Evolutionary conservation across 2,888 invertebrate genomes (phyloP).

Genomic region (Atherix ibis): DNA sequence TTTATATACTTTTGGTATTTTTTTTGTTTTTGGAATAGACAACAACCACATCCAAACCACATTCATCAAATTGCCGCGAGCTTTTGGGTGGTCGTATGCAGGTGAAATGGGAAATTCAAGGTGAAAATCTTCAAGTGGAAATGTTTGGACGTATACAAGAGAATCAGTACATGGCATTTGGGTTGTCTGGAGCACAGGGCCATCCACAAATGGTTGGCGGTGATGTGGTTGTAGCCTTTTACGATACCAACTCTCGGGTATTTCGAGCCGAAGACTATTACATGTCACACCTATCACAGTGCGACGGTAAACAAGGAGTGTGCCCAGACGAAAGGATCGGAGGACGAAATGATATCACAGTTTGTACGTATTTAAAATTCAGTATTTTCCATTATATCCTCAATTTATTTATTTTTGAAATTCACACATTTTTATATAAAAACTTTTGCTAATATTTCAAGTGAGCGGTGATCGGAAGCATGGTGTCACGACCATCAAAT

Average conservation of each 20-base stretch:
- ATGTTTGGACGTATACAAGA: constrained; percentile 61
- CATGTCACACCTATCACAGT: constrained; percentile 65
- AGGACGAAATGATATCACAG: constrained; percentile 58
- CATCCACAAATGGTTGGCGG: constrained; percentile 61
- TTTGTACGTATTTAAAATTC: constrained; percentile 32
- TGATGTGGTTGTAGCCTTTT: constrained; percentile 72
- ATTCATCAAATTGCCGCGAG: constrained; percentile 66
- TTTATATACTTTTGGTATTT: no score
- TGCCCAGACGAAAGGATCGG: constrained; percentile 73
- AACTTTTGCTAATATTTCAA: constrained; percentile 13
- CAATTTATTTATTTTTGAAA: not conserved
- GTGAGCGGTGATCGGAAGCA: constrained; percentile 61
- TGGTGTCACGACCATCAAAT: constrained; percentile 67
- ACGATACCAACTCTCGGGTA: constrained; percentile 37
- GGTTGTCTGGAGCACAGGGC: constrained; percentile 63
- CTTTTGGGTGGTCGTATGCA: constrained; percentile 67
- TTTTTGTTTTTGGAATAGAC: no score
- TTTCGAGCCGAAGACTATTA: constrained; percentile 75
- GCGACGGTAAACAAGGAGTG: constrained; percentile 67
- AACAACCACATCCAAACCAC: constrained; percentile 54
- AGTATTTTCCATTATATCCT: not conserved
- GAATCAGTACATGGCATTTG: constrained; percentile 80
- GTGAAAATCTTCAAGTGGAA: constrained; percentile 58
- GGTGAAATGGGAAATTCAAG: constrained; percentile 72
- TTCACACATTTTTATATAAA: not conserved